Percentiles rank a stretch among this genome's conserved stretches.
phyloP scores from a whole-genome alignment of 2,113 vertebrate species.

The Cariama cristata region DNA sequence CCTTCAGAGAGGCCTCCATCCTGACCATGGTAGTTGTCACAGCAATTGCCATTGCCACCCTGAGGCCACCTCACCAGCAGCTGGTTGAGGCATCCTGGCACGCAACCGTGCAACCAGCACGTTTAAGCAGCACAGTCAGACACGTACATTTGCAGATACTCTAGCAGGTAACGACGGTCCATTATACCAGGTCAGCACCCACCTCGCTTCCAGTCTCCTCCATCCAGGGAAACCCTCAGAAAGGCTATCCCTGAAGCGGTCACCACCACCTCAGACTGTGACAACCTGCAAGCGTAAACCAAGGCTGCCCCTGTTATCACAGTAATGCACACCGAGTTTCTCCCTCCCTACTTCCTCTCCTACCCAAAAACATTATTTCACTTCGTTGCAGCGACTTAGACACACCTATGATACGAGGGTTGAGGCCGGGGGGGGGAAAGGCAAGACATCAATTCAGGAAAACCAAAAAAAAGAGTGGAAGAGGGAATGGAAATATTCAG shows the following conservation, averaged over 20 bases:
- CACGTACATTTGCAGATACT: rapidly evolving
- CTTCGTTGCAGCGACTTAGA: not conserved
- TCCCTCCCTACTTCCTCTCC: not conserved
- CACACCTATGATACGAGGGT: not conserved
- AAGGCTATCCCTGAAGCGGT: not conserved
- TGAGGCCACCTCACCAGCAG: not conserved
- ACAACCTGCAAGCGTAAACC: not conserved
- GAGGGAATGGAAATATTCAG: not conserved
- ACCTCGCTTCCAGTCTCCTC: not conserved
- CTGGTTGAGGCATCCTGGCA: not conserved
- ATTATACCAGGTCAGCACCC: not conserved
- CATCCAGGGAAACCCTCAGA: not conserved
- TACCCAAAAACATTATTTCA: not conserved
- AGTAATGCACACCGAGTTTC: not conserved
- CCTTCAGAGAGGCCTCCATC: not conserved
- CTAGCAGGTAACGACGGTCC: not conserved
- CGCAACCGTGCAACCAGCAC: rapidly evolving
- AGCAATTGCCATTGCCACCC: not conserved
- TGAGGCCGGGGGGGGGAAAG: not conserved
- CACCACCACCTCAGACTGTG: not conserved
- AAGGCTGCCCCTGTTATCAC: not conserved
- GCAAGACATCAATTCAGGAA: not conserved
- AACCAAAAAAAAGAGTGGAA: not conserved
- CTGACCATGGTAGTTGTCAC: not conserved
- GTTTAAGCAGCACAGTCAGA: not conserved